These are phyloP conservation scores for Phalacrocorax carbo DNA, from an alignment of 2,113 vertebrate genomes.

Conservation along the genomic window DNA sequence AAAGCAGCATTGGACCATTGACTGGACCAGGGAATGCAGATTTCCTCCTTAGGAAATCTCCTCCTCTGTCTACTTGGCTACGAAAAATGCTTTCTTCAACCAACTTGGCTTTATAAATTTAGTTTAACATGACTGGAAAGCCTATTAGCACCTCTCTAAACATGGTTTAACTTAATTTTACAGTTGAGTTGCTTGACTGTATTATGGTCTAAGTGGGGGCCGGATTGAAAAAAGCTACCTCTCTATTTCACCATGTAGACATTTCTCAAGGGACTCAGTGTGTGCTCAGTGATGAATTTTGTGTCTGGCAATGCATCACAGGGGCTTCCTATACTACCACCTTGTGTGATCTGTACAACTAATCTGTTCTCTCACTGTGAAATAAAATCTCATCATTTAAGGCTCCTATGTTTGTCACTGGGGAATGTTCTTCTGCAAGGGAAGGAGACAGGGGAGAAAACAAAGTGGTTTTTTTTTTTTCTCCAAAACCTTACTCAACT, in stretches of 20 bases:
- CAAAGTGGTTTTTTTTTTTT: neutral
- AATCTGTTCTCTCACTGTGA: neutral
- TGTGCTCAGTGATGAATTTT: conserved; percentile 13
- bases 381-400: neutral
- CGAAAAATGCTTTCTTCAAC: conserved; percentile 22
- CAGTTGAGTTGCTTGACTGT: conserved; percentile 29
- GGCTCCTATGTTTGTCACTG: neutral
- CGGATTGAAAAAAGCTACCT: conserved; percentile 11
- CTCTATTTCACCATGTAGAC: conserved; percentile 6
- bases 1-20: neutral
- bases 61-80: neutral
- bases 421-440: neutral
- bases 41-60: conserved; percentile 26
- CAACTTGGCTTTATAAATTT: conserved; percentile 25
- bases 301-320: neutral
- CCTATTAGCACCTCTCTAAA: conserved; percentile 48
- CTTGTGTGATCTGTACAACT: neutral
- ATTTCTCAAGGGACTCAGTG: neutral
- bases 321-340: neutral
- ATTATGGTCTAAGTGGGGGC: neutral
- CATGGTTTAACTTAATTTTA: conserved; percentile 58
- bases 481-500: neutral
- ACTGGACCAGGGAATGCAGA: conserved; percentile 1
- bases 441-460: neutral
- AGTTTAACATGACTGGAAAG: conserved; percentile 28